Evolutionary conservation across 2,797 vertebrate species (phyloP).

Genomic region (Eurystomus glaucurus): DNA sequence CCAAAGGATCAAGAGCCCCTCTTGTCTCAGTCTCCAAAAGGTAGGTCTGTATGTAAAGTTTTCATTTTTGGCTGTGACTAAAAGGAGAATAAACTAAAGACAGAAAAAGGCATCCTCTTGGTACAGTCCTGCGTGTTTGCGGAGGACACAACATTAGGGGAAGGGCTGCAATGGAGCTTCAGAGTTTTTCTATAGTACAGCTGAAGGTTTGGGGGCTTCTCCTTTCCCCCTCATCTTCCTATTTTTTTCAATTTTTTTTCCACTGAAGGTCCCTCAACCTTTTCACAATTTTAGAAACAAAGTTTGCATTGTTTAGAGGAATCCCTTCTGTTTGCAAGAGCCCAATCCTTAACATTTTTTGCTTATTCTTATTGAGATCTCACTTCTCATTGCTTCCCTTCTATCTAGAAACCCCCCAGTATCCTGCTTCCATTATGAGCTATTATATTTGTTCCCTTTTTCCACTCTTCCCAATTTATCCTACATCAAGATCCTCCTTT

Average conservation of each 20-base stretch:
- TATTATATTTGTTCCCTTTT: background rate
- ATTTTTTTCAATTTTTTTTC: background rate
- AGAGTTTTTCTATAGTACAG: background rate
- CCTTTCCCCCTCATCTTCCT: background rate
- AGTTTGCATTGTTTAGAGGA: background rate
- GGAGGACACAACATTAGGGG: accelerated
- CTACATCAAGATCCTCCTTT: background rate
- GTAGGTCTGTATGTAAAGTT: background rate
- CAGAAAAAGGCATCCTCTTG: background rate
- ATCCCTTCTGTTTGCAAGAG: background rate
- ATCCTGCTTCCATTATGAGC: background rate
- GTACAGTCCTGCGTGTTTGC: background rate
- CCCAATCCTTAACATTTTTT: background rate
- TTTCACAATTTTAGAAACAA: background rate
- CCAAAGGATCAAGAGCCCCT: background rate
- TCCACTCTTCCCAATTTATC: background rate
- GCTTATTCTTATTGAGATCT: background rate
- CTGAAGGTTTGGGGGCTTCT: background rate
- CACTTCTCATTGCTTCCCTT: background rate
- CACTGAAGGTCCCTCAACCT: background rate
- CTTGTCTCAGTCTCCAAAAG: background rate
- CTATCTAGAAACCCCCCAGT: background rate
- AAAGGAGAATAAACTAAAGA: conserved; percentile 7
- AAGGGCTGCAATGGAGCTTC: background rate
- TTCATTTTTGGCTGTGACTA: background rate